Conservation (phyloP, 2,888 invertebrate genomes). For the Agrochola litura region DNA sequence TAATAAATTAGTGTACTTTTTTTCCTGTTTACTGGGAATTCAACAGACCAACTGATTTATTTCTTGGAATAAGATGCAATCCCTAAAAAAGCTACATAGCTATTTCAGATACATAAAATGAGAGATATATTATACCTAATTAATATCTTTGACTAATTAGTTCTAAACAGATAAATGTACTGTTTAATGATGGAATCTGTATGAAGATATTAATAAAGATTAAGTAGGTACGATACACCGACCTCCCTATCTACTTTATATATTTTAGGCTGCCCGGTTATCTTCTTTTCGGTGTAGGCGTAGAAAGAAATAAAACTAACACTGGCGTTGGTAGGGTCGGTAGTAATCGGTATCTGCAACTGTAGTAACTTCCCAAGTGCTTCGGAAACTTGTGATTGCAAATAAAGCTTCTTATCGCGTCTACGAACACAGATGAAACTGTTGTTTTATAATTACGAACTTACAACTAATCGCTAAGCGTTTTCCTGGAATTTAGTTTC, state of each 20-base stretch:
- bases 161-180: neutral
- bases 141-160: neutral
- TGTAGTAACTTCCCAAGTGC: conserved; percentile 1
- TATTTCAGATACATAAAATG: neutral
- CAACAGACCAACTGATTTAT: neutral
- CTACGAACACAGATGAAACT: conserved; percentile 7
- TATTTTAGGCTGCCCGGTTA: neutral
- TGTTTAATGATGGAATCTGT: neutral
- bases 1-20: neutral
- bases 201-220: neutral
- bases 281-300: neutral
- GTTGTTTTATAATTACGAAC: conserved; percentile 3
- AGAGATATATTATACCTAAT: neutral
- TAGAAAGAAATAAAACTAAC: neutral
- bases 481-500: conserved; percentile 32
- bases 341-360: neutral
- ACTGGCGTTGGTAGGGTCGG: neutral
- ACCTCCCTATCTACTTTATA: too few relatives aligned
- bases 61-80: conserved; percentile 1
- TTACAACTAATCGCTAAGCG: conserved; percentile 46
- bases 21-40: neutral
- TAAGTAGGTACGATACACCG: neutral
- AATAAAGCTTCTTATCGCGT: conserved; percentile 24
- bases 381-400: conserved; percentile 25
- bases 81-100: neutral